Evolutionary conservation across 2,113 vertebrate species (phyloP).

Genomic region (Phycodurus eques): DNA sequence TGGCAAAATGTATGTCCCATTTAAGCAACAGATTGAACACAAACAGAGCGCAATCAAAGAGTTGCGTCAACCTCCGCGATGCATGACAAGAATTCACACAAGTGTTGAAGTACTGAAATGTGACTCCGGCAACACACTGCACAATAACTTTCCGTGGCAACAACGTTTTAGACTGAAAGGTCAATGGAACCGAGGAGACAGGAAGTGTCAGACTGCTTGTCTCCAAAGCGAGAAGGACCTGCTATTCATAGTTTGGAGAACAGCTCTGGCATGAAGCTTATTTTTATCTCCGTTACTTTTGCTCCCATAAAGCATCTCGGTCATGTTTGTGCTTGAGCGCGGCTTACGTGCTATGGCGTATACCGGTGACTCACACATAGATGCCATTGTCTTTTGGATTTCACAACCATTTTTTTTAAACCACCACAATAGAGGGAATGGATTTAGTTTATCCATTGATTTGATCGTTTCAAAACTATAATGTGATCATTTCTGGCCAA

Average conservation of each 20-base stretch:
- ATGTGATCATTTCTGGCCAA: too few relatives aligned
- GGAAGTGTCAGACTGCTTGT: conserved; percentile 48
- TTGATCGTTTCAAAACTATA: neutral
- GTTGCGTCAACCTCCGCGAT: neutral
- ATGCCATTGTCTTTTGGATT: neutral
- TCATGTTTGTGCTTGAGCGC: conserved; percentile 9
- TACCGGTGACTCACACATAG: neutral
- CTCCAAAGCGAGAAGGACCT: conserved; percentile 33
- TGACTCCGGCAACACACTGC: conserved; percentile 4
- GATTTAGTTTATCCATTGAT: neutral
- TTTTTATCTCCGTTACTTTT: conserved; percentile 57
- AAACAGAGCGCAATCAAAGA: neutral
- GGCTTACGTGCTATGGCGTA: conserved; percentile 8
- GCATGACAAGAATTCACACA: conserved; percentile 5
- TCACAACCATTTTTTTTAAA: neutral
- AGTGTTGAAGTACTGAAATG: conserved; percentile 14
- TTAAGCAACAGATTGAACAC: neutral
- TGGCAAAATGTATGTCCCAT: neutral
- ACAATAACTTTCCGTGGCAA: conserved; percentile 14
- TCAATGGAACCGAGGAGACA: conserved; percentile 33
- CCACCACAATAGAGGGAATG: neutral
- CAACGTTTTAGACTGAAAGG: conserved; percentile 20
- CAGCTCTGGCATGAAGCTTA: conserved; percentile 37
- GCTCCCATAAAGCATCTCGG: conserved; percentile 35
- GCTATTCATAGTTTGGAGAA: conserved; percentile 63